These are phyloP conservation scores for Lepidothrix coronata DNA, from an alignment of 2,113 vertebrate species.

Conservation along the genomic window DNA sequence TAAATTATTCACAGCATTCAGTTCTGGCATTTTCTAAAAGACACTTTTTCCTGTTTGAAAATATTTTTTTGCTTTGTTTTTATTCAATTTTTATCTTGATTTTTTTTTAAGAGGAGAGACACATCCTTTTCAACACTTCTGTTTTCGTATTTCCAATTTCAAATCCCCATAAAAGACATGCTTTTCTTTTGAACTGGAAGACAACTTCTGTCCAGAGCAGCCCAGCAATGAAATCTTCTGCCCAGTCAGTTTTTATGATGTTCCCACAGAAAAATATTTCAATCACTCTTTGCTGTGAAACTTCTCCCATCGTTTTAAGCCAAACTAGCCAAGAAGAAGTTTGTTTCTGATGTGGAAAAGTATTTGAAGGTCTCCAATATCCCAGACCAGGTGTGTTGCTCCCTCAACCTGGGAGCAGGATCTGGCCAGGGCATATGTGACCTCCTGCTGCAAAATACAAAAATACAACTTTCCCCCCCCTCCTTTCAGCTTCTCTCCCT, in stretches of 20 bases:
- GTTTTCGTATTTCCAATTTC: neutral
- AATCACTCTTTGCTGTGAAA: neutral
- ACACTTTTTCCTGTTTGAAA: neutral
- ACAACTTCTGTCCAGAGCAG: neutral
- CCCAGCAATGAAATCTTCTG: neutral
- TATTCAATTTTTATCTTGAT: neutral
- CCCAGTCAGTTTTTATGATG: neutral
- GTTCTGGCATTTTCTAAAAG: neutral
- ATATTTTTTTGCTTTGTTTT: neutral
- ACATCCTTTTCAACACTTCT: neutral
- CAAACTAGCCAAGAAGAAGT: neutral
- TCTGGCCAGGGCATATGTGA: neutral
- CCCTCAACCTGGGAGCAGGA: neutral
- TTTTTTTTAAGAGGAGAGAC: neutral
- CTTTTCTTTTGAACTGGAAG: neutral
- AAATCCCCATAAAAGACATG: neutral
- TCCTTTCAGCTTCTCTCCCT: neutral
- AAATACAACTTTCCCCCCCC: rapidly evolving
- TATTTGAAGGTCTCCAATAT: neutral
- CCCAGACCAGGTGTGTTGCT: neutral
- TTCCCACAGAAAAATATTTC: neutral
- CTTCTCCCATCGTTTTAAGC: neutral
- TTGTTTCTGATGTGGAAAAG: neutral
- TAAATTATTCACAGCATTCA: neutral
- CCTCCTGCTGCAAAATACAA: neutral